Conservation (phyloP, 2,888 invertebrate species). For the Geophilus truncorum region DNA sequence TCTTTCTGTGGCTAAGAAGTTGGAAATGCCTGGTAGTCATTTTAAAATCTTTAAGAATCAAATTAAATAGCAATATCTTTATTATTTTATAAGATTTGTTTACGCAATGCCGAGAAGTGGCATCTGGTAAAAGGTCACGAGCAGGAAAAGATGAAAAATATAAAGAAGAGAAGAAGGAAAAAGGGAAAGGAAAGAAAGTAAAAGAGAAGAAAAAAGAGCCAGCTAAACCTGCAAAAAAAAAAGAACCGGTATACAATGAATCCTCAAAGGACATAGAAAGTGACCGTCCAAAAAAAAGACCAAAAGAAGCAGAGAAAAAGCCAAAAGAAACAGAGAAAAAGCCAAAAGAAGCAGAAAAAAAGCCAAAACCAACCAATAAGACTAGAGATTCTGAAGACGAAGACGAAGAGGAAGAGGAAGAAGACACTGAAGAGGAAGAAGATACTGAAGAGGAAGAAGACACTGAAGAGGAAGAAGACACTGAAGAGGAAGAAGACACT, state of each 20-base stretch:
- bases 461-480: no score
- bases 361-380: no score
- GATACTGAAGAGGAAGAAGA: not conserved
- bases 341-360: no score
- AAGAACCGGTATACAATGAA: not conserved
- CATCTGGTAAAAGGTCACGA: not conserved
- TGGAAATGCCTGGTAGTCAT: conserved; percentile 1
- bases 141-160: not conserved
- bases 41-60: no score
- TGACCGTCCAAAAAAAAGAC: no score
- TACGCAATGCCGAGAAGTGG: not conserved
- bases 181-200: not conserved
- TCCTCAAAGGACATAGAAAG: no score
- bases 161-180: no score
- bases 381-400: no score
- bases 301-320: no score
- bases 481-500: no score
- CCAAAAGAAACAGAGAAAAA: no score
- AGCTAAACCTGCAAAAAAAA: not conserved
- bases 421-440: not conserved
- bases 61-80: no score
- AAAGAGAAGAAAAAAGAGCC: not conserved
- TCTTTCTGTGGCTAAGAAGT: not conserved
- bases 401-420: not conserved
- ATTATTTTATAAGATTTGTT: not conserved